Evolutionary conservation across 2,888 invertebrate species (phyloP).

Genomic region (Epistrophe grossulariae): DNA sequence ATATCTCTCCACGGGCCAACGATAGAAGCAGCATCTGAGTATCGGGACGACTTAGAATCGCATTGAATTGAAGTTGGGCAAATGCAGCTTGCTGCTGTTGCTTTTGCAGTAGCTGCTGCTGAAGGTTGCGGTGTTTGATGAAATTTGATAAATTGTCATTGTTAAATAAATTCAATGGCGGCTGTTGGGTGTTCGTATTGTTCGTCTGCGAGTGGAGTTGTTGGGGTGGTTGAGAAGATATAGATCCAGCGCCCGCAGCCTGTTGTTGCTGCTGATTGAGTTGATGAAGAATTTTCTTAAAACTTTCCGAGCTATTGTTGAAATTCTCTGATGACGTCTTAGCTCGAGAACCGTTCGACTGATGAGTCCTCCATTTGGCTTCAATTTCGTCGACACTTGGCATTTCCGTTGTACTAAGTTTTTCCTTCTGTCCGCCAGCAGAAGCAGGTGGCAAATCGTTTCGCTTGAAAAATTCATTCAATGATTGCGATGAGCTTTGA

Average conservation of each 20-base stretch:
- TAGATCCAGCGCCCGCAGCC: not conserved
- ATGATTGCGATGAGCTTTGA: constrained; percentile 78
- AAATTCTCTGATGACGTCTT: constrained; percentile 49
- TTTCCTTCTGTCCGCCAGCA: constrained; percentile 28
- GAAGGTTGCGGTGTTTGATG: constrained; percentile 80
- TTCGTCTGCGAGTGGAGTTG: constrained; percentile 3
- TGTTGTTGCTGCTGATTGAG: constrained; percentile 70
- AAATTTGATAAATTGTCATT: constrained; percentile 81
- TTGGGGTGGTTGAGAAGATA: constrained; percentile 18
- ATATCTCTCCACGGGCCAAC: constrained; percentile 82
- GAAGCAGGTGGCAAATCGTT: constrained; percentile 37
- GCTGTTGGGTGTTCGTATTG: not conserved
- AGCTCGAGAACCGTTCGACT: constrained; percentile 79
- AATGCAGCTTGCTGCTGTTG: constrained; percentile 82
- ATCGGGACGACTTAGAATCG: constrained; percentile 81
- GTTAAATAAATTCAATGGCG: constrained; percentile 77
- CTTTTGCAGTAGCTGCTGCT: constrained; percentile 79
- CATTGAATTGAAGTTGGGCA: constrained; percentile 81
- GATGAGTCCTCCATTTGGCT: constrained; percentile 80
- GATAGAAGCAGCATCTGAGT: constrained; percentile 81
- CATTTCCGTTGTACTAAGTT: constrained; percentile 78
- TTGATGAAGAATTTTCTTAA: constrained; percentile 81
- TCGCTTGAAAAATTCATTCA: constrained; percentile 81
- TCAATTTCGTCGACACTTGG: constrained; percentile 81
- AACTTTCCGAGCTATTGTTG: constrained; percentile 78